Evolutionary conservation across 1,140 invertebrate species (phyloP).

Genomic region (Branchinecta lindahli): DNA sequence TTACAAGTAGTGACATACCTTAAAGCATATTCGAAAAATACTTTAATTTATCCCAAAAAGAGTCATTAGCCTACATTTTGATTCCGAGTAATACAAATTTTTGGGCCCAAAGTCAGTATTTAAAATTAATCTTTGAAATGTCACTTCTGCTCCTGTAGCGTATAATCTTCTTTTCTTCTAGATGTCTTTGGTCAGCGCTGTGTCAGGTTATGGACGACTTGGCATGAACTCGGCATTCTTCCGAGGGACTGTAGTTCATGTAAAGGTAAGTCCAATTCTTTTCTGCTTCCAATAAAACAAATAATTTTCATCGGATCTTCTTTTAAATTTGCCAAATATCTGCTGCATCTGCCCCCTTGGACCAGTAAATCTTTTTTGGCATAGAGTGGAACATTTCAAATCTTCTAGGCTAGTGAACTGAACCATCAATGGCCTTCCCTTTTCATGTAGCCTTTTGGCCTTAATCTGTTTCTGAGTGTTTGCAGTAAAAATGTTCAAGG

Average conservation of each 20-base stretch:
- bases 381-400: background rate
- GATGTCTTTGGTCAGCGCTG: background rate
- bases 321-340: background rate
- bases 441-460: too few species aligned
- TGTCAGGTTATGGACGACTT: background rate
- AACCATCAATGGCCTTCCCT: background rate
- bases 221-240: background rate
- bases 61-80: too few species aligned
- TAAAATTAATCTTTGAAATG: too few species aligned
- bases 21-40: too few species aligned
- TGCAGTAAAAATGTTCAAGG: too few species aligned
- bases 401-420: background rate
- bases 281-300: too few species aligned
- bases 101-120: too few species aligned
- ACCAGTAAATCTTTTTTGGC: background rate
- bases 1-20: too few species aligned
- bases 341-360: background rate
- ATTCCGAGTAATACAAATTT: too few species aligned
- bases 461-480: too few species aligned
- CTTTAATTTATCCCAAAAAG: too few species aligned
- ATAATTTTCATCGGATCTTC: background rate
- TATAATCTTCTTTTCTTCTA: slow-evolving; percentile 4
- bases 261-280: background rate
- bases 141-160: too few species aligned
- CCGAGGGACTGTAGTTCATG: background rate